Conservation (phyloP, 64 coral and sea anemone species). For the Platygyra sinensis region DNA sequence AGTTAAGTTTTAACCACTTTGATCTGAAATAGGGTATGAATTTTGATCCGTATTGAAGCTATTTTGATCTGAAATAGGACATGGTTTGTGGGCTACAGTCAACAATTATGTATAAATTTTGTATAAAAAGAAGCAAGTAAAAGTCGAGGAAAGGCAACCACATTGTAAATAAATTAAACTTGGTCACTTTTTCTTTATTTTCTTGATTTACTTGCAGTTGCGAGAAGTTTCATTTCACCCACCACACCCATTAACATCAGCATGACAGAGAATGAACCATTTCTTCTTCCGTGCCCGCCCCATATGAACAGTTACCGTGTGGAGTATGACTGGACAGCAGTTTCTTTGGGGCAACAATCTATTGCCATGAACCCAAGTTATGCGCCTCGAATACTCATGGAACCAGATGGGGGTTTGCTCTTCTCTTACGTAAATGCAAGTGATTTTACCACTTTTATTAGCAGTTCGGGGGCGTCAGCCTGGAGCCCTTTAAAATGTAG, state of each 20-base stretch:
- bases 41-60: too few relatives aligned
- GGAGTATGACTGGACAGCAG: not conserved
- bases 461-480: too few relatives aligned
- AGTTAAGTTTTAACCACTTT: too few relatives aligned
- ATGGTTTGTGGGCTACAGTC: too few relatives aligned
- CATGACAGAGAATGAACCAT: not conserved
- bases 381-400: conserved; percentile 16
- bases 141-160: too few relatives aligned
- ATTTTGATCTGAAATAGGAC: too few relatives aligned
- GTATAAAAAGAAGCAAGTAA: too few relatives aligned
- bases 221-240: not conserved
- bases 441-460: not conserved
- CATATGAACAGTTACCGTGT: conserved; percentile 20
- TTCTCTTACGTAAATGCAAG: not conserved
- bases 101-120: too few relatives aligned
- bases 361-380: not conserved
- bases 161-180: not conserved
- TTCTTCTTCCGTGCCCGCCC: conserved; percentile 16
- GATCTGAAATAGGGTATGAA: too few relatives aligned
- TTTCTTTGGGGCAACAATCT: not conserved
- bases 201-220: not conserved
- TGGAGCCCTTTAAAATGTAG: not conserved
- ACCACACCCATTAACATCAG: not conserved
- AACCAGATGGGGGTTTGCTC: conserved; percentile 17
- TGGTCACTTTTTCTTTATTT: not conserved